Percentiles rank a stretch among this genome's conserved stretches.
Evolutionary conservation across 1,140 invertebrate genomes (phyloP).

Genomic region (Drosophila mayri): DNA sequence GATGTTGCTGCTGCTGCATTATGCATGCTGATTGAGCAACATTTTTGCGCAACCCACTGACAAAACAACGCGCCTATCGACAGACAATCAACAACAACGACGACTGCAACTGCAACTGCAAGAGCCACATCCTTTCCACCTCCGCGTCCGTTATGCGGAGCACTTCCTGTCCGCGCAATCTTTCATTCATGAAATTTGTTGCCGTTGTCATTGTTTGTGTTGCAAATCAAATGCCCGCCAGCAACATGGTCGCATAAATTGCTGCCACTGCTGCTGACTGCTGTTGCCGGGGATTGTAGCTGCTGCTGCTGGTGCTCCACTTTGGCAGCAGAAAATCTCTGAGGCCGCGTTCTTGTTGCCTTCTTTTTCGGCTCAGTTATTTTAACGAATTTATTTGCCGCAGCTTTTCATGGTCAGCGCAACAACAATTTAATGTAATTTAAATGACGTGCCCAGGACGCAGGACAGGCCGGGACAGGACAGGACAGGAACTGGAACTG

Average conservation of each 20-base stretch:
- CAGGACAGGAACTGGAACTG: conserved; percentile 35
- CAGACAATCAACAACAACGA: conserved; percentile 75
- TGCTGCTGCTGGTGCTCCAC: conserved; percentile 65
- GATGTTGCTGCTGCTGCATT: conserved; percentile 59
- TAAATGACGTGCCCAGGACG: conserved; percentile 83
- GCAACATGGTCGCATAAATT: conserved; percentile 75
- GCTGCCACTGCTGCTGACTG: conserved; percentile 29
- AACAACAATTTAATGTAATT: conserved; percentile 85
- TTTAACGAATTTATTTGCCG: conserved; percentile 84
- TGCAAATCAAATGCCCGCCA: conserved; percentile 82
- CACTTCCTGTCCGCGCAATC: conserved; percentile 81
- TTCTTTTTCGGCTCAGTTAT: conserved; percentile 69
- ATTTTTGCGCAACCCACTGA: conserved; percentile 82
- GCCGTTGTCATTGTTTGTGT: conserved; percentile 83
- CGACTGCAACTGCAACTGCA: conserved; percentile 28
- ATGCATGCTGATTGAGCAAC: conserved; percentile 83
- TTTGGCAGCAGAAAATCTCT: conserved; percentile 72
- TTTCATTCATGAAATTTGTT: conserved; percentile 84
- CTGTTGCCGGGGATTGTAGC: conserved; percentile 32
- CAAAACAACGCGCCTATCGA: conserved; percentile 81
- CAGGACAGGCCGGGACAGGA: conserved; percentile 49
- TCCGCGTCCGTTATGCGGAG: conserved; percentile 81
- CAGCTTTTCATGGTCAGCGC: conserved; percentile 80
- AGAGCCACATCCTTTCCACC: conserved; percentile 81
- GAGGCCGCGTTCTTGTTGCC: conserved; percentile 27